Percentiles rank a stretch among this genome's conserved stretches.
These are phyloP conservation scores for Shinisaurus crocodilurus DNA, from an alignment of 2,113 vertebrate species.

Conservation along the genomic window DNA sequence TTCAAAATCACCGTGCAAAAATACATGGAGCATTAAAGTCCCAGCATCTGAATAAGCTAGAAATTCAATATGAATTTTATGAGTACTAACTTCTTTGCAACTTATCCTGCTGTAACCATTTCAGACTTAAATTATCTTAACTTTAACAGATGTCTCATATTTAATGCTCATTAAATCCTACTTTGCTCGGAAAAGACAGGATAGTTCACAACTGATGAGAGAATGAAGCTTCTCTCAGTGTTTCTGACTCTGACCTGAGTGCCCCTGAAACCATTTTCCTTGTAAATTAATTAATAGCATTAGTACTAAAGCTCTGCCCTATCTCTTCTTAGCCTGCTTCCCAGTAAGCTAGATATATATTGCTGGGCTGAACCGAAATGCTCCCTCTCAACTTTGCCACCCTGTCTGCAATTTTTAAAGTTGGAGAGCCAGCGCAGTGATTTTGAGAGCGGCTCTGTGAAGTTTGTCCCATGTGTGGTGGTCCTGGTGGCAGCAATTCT, in stretches of 20 bases:
- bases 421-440: not conserved
- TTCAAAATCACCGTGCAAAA: conserved; percentile 1
- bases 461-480: not conserved
- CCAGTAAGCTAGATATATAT: not conserved
- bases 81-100: conserved; percentile 25
- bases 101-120: conserved; percentile 23
- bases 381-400: not conserved
- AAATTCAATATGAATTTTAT: conserved; percentile 27
- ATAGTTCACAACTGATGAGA: conserved; percentile 12
- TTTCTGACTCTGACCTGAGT: conserved; percentile 22
- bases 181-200: conserved; percentile 12
- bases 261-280: conserved; percentile 21
- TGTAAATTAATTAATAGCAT: conserved; percentile 36
- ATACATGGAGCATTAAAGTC: not conserved
- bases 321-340: not conserved
- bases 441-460: not conserved
- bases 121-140: conserved; percentile 21
- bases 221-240: conserved; percentile 8
- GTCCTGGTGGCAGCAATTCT: not conserved
- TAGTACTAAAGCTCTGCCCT: not conserved
- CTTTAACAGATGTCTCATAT: conserved; percentile 24
- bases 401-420: not conserved
- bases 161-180: conserved; percentile 35
- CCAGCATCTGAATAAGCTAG: conserved; percentile 11
- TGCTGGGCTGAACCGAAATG: not conserved